Conservation (phyloP, 1,140 invertebrate species). For the Berghia stephanieae region DNA sequence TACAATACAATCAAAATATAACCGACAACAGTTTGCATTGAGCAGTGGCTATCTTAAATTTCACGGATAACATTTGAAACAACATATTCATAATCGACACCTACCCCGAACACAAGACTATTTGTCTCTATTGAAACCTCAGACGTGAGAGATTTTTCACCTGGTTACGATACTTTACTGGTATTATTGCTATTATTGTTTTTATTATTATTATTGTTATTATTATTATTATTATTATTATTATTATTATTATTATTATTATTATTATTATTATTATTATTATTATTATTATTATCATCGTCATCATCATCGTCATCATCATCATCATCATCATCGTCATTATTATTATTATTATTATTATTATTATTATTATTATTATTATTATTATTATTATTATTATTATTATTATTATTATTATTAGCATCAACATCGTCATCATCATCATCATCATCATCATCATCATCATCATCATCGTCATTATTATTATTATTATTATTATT, state of each 20-base stretch:
- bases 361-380: not conserved
- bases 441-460: not conserved
- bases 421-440: not conserved
- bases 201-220: not conserved
- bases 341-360: not conserved
- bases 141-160: not conserved
- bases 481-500: not conserved
- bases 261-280: not conserved
- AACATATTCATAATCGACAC: not conserved
- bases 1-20: too few species aligned
- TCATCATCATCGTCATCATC: not conserved
- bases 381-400: constrained; percentile 3
- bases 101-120: not conserved
- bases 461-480: not conserved
- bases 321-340: not conserved
- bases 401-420: constrained; percentile 25
- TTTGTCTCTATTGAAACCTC: not conserved
- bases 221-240: not conserved
- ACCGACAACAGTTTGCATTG: not conserved
- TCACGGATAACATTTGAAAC: not conserved
- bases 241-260: not conserved
- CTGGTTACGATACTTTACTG: too few species aligned
- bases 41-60: not conserved
- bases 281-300: not conserved
- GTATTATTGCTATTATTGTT: not conserved